Evolutionary conservation across 1,140 invertebrate genomes (phyloP), one percentile per base, ranked within the genome.

Genomic region (Phthorimaea operculella): DNA sequence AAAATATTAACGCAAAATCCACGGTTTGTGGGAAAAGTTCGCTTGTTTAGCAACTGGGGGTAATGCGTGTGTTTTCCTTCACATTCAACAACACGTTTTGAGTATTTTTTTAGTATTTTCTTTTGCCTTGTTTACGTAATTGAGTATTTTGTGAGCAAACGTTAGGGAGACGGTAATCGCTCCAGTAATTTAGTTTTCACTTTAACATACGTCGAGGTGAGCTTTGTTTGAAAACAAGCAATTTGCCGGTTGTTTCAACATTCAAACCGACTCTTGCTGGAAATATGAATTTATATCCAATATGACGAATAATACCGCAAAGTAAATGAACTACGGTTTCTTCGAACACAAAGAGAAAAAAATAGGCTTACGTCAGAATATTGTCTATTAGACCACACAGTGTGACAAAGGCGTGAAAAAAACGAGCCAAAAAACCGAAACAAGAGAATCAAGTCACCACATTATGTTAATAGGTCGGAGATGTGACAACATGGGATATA

Each of bases 401-500:
- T 58, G 61, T 51, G 65, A 58, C 60, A 60, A 51, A 52, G 55
- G 58, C 57, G 59, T 57, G 54, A 66, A 61, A 72, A 66, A 70
- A 72, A 54, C 58, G 11, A 44, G 55, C 49, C 55, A 73, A 78
- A 79, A 74, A 74, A 66, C 51, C 60, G 45, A 58, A 66, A 72
- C 66, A 68, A 76, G 68, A 56, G 57, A 68, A 72, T 70, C 63
- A 64, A 63, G 68, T 76, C 69, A 69, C 58, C 70, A 66, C 60
- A 81, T 79, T 79, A 83, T 79, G 76, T 62, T 83, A 81, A 81
- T 78, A 70, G 62, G 54, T 62, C 45, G 15, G 54, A 69, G 70
- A 78, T 82, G 75, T 79, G 74, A 83, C 75, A 76, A 80, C 74
- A 76, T 70, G 52, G 63, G 61, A 68, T 60, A 67, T 83, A 83